Evolutionary conservation across 2,888 invertebrate genomes (phyloP), one percentile per base, ranked within the genome.

Genomic region (Phaedon cochleariae): DNA sequence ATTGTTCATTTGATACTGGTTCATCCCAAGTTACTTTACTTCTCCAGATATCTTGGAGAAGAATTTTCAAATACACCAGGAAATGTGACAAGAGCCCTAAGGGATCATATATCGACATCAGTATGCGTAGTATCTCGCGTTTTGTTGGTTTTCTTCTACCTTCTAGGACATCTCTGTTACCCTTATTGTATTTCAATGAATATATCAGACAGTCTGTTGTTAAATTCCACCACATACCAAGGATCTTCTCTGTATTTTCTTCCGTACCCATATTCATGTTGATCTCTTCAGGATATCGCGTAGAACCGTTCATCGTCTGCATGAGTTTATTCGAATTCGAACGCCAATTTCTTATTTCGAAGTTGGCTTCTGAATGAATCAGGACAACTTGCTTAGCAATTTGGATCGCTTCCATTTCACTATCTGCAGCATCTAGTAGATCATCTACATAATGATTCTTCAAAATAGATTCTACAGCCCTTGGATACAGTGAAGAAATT

Each of bases 341-440:
- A 15, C 72, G 53, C 74, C 73, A 77, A 55, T 70, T 70, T 51
- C 69, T 18, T 10, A 62, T 76, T 72, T 37, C 67, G 54, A 22
- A 72, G 7, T 29, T 63, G 2, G 22, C 61, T 54, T 60, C 21
- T 15, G 73, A 69, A 26, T 31, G 15, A 5, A 26, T 26, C 26
- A 6, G 26, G 3, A 6, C 4, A 26, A 26, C 26, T 26, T 26
- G 26, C 6, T 26, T 26, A 26, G 26, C 26, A 5, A 26, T 26
- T 5, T 3, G 6, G 3, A 26, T 6, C 26, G 26, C 26, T 26
- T 26, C 26, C 18, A 70, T 65, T 12, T 64, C 62, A 51, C 54
- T 54, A n/a, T 70, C 62, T 2, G 26, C 48, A 21, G 68, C 60
- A 41, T 69, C 59, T 17, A 70, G 22, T n/a, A 63, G 63, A 22